phyloP scores from a whole-genome alignment of 2,797 vertebrate species.

The Lagocephalus sceleratus region DNA sequence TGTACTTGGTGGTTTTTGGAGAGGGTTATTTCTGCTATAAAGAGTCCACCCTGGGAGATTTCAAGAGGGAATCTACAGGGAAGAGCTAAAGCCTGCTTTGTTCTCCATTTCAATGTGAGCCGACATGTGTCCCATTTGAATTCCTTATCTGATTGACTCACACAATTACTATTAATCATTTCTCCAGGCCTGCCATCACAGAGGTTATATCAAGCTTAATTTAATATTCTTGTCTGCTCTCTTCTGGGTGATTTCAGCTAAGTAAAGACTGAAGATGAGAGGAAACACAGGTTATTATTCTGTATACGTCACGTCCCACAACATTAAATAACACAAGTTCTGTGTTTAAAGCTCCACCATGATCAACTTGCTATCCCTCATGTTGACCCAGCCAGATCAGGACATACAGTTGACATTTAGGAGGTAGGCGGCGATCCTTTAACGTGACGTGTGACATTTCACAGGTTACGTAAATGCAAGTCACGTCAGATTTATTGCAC shows the following conservation, averaged over 20 bases:
- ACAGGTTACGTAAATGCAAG: conserved; percentile 8
- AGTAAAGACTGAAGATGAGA: conserved; percentile 28
- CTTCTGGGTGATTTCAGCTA: conserved; percentile 17
- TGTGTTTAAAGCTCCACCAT: too few relatives aligned
- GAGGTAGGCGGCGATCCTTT: conserved; percentile 21
- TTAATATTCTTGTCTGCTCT: conserved; percentile 38
- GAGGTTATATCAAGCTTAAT: conserved; percentile 40
- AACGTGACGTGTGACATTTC: conserved; percentile 19
- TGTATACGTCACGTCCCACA: conserved; percentile 1
- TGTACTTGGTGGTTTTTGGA: too few relatives aligned
- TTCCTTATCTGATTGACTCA: conserved; percentile 38
- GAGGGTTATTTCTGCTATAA: too few relatives aligned
- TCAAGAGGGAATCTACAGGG: too few relatives aligned
- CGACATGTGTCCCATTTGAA: conserved; percentile 23
- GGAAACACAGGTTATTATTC: not conserved
- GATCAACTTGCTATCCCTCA: conserved; percentile 16
- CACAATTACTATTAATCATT: conserved; percentile 43
- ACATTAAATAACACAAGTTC: not conserved
- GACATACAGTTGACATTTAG: conserved; percentile 13
- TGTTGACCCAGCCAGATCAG: not conserved
- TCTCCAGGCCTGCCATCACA: conserved; percentile 35
- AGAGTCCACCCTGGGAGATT: too few relatives aligned
- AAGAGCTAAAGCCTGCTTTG: conserved; percentile 17
- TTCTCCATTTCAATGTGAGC: conserved; percentile 19
- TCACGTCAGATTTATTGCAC: too few relatives aligned